phyloP scores from a whole-genome alignment of 2,113 vertebrate genomes.

The Coryphaenoides rupestris region DNA sequence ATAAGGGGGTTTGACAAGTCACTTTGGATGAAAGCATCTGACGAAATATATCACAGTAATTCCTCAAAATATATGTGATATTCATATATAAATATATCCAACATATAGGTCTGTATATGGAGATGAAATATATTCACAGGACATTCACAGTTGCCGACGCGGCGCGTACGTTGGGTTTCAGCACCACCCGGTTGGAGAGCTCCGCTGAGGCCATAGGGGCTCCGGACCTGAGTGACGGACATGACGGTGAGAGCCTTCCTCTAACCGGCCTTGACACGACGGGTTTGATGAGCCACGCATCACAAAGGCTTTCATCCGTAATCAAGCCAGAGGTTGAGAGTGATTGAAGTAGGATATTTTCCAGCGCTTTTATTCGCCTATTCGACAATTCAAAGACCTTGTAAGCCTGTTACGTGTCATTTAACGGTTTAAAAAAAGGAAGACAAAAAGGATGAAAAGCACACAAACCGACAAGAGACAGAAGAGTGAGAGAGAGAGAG shows the following conservation, averaged over 20 bases:
- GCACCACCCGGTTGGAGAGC: conserved; percentile 54
- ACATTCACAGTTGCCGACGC: conserved; percentile 30
- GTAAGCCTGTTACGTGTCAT: conserved; percentile 26
- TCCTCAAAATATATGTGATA: too few relatives aligned
- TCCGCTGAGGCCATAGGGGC: conserved; percentile 20
- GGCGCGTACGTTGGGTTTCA: conserved; percentile 44
- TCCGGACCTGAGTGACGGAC: background rate
- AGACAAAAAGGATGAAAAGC: background rate
- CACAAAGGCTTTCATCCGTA: conserved; percentile 47
- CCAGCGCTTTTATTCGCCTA: conserved; percentile 3
- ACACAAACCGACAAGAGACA: background rate
- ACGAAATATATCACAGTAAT: too few relatives aligned
- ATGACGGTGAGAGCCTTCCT: too few relatives aligned
- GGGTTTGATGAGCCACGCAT: conserved; percentile 30
- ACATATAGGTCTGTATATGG: too few relatives aligned
- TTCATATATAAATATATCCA: too few relatives aligned
- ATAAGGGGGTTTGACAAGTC: too few relatives aligned
- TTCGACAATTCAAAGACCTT: conserved; percentile 16
- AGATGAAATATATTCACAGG: too few relatives aligned
- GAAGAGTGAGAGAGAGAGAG: conserved; percentile 16
- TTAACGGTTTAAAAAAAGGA: conserved; percentile 15
- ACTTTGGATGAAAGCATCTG: too few relatives aligned
- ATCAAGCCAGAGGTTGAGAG: conserved; percentile 34
- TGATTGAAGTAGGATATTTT: conserved; percentile 18
- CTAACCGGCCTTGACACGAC: conserved; percentile 17